Percentiles rank a stretch among this genome's conserved stretches.
These are phyloP conservation scores for Leptodactylus fallax DNA, from an alignment of 2,797 vertebrate species.

Conservation along the genomic window DNA sequence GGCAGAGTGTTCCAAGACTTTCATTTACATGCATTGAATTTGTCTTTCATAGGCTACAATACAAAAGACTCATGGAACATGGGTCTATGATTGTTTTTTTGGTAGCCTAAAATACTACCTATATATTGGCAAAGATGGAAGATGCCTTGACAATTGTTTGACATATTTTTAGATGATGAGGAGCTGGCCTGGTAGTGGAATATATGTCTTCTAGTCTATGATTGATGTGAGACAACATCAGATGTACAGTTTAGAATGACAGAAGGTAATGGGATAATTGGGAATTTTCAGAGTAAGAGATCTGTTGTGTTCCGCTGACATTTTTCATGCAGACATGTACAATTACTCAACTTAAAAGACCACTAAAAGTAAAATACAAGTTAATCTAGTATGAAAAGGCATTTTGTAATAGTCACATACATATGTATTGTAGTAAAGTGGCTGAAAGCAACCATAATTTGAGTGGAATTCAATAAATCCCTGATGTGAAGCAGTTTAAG, in stretches of 20 bases:
- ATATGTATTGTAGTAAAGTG: slow-evolving; percentile 14
- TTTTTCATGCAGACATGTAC: background rate
- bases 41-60: background rate
- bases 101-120: background rate
- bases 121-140: slow-evolving; percentile 19
- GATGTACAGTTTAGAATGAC: slow-evolving; percentile 18
- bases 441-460: background rate
- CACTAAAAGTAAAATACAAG: background rate
- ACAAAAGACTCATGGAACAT: background rate
- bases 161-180: slow-evolving; percentile 47
- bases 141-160: slow-evolving; percentile 37
- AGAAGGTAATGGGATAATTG: slow-evolving; percentile 28
- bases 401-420: background rate
- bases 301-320: background rate
- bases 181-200: slow-evolving; percentile 11
- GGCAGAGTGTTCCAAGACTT: background rate
- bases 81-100: background rate
- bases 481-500: background rate
- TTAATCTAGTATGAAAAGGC: slow-evolving; percentile 11
- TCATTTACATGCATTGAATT: slow-evolving; percentile 30
- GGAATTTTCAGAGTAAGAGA: slow-evolving; percentile 4
- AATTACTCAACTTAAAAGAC: slow-evolving; percentile 28
- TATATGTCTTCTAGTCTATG: background rate
- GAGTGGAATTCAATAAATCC: background rate
- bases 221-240: slow-evolving; percentile 31